A percentile compares a stretch with the other conserved stretches of the same genome.
phyloP scores from a whole-genome alignment of 2,888 invertebrate genomes.

The Pardosa pseudoannulata region DNA sequence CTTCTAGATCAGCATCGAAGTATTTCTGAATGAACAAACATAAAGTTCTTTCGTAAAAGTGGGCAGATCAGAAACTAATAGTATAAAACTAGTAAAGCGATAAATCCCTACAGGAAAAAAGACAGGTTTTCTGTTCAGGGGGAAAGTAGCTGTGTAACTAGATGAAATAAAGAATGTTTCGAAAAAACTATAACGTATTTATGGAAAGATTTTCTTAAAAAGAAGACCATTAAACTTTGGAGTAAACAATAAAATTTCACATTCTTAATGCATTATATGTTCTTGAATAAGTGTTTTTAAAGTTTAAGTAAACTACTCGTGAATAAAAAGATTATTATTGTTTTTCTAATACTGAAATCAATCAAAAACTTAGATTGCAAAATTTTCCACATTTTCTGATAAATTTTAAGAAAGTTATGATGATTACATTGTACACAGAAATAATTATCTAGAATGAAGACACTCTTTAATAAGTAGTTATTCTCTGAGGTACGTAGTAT shows the following conservation, averaged over 20 bases:
- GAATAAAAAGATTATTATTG: no score
- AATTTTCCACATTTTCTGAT: no score
- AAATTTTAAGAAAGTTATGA: no score
- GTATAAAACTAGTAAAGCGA: conserved; percentile 6
- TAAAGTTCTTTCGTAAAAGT: neutral
- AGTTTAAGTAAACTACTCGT: neutral
- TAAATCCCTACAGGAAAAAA: neutral
- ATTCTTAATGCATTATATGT: neutral
- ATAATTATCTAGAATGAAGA: no score
- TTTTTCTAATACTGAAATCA: no score
- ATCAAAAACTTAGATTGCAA: no score
- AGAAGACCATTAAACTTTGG: neutral
- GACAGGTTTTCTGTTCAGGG: neutral
- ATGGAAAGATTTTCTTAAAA: no score
- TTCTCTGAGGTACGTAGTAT: no score
- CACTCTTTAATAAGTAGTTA: no score
- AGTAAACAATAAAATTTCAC: neutral
- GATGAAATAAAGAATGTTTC: neutral
- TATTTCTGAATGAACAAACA: neutral
- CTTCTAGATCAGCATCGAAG: neutral
- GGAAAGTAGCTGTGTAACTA: neutral
- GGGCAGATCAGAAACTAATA: neutral
- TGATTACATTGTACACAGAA: no score
- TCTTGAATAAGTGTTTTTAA: neutral
- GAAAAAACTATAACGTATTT: no score